phyloP scores from a whole-genome alignment of 1,140 invertebrate genomes.

The Linepithema humile region DNA sequence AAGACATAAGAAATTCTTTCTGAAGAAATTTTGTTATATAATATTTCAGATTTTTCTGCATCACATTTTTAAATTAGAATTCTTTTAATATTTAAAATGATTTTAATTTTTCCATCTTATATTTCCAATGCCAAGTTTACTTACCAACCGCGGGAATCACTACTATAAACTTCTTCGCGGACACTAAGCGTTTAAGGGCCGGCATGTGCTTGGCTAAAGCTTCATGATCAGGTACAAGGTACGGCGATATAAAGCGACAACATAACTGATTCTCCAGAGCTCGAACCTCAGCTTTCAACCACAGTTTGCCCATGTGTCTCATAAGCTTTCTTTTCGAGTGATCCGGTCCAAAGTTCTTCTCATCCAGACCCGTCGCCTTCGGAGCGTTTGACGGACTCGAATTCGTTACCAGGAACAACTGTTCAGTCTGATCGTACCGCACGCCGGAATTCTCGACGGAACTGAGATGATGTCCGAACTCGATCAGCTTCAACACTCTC shows the following conservation, averaged over 20 bases:
- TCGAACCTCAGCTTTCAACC: slow-evolving; percentile 90
- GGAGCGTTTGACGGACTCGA: slow-evolving; percentile 26
- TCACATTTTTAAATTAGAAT: slow-evolving; percentile 12
- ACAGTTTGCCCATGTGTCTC: slow-evolving; percentile 91
- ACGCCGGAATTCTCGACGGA: slow-evolving; percentile 86
- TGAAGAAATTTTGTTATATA: too few species aligned
- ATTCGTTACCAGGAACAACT: slow-evolving; percentile 82
- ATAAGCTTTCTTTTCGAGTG: slow-evolving; percentile 84
- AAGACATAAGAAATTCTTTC: too few species aligned
- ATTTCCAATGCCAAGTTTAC: slow-evolving; percentile 68
- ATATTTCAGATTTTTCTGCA: too few species aligned
- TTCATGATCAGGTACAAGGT: slow-evolving; percentile 90
- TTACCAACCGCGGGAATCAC: slow-evolving; percentile 92
- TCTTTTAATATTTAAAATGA: too few species aligned
- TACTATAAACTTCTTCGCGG: slow-evolving; percentile 91
- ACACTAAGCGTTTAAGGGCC: slow-evolving; percentile 91
- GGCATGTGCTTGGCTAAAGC: slow-evolving; percentile 89
- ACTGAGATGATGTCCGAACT: slow-evolving; percentile 89
- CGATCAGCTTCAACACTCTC: slow-evolving; percentile 88
- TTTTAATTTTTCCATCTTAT: slow-evolving; percentile 35
- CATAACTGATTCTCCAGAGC: slow-evolving; percentile 86
- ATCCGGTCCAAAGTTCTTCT: slow-evolving; percentile 69
- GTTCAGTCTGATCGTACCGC: slow-evolving; percentile 85
- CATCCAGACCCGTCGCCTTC: slow-evolving; percentile 36
- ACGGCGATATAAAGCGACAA: slow-evolving; percentile 87